Base-by-base conservation (phyloP, 2,888 invertebrate genomes). In the Holacanthella duospinosa region DNA sequence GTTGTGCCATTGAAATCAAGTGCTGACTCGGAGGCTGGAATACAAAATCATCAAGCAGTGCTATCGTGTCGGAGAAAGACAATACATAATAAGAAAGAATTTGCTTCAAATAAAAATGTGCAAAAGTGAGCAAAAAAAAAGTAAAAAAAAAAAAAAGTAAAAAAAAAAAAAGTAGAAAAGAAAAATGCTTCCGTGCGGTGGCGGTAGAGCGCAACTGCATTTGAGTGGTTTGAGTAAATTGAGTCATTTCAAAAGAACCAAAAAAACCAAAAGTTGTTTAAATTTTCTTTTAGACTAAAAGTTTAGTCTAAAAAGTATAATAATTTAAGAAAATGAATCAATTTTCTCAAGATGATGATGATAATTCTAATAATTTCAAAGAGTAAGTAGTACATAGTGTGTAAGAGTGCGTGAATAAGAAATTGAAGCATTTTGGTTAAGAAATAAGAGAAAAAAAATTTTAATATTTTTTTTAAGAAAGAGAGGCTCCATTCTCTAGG, bases 1-100 rank as follows among this genome's bases (percentile, higher is more conserved):
- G 80, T 80, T 78, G 81, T 82, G 79, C 80, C 82, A 77, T 80
- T 78, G 75, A 79, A 77, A 75, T 79, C 79, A 76, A 78, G 77
- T 77, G 77, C 77, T 76, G 80, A 78, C 66, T 60, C 66, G 29
- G 63, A 61, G 60, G 71, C 70, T 71, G 70, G 29, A 67, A 68
- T 4, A 65, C 59, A 64, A 62, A 26, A 43, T 44, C 43, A 43
- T 48, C 27, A 60, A 60, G 55, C 62, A 53, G 57, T 56, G 43
- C 24, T 24, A 56, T 55, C 55, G 60, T 29, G 54, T 62, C 21
- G 55, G 36, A 36, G 36, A 36, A 16, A 36, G 16, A 19, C 43
- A 24, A n/a, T n/a, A n/a, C n/a, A n/a, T n/a, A n/a, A n/a, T 3
- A 36, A 57, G n/a, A 21, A 55, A 55, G 26, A 24, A 24, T 25